Percentiles rank a stretch among this genome's conserved stretches.
Conservation (phyloP, 1,140 invertebrate species). For the Solen grandis region DNA sequence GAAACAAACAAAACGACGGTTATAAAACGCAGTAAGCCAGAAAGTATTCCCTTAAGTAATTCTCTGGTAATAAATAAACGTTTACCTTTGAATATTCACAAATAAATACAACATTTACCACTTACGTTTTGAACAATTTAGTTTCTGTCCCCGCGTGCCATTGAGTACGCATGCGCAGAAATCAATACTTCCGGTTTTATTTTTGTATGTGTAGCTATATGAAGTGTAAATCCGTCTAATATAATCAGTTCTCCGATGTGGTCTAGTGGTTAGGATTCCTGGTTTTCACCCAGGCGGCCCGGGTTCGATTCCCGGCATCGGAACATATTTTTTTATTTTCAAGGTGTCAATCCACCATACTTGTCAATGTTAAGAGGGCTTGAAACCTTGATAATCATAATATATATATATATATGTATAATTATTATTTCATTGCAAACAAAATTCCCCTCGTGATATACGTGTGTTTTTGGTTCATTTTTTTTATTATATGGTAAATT, state of each 20-base stretch:
- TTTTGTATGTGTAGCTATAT: background rate
- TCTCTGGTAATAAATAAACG: no score
- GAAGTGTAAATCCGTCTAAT: background rate
- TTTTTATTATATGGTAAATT: no score
- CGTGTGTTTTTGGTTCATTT: no score
- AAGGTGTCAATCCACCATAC: no score
- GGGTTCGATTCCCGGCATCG: slow-evolving; percentile 74
- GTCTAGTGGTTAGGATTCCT: slow-evolving; percentile 76
- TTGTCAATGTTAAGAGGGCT: no score
- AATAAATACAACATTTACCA: background rate
- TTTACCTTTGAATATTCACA: background rate
- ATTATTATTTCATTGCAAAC: no score
- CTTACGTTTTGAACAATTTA: slow-evolving; percentile 1
- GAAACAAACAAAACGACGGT: no score
- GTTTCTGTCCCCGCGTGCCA: background rate
- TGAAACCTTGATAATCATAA: no score
- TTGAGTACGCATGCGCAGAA: background rate
- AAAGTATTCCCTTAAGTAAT: no score
- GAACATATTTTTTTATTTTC: slow-evolving; percentile 53
- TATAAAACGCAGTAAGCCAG: no score
- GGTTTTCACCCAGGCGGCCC: slow-evolving; percentile 76
- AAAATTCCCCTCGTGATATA: no score
- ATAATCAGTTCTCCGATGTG: slow-evolving; percentile 21
- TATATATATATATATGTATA: no score
- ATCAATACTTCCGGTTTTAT: background rate